A percentile compares a stretch with the other conserved stretches of the same genome.
These are phyloP conservation scores for Lepidiolamprologus cunningtoni DNA, from an alignment of 2,113 vertebrate species.

Conservation along the genomic window DNA sequence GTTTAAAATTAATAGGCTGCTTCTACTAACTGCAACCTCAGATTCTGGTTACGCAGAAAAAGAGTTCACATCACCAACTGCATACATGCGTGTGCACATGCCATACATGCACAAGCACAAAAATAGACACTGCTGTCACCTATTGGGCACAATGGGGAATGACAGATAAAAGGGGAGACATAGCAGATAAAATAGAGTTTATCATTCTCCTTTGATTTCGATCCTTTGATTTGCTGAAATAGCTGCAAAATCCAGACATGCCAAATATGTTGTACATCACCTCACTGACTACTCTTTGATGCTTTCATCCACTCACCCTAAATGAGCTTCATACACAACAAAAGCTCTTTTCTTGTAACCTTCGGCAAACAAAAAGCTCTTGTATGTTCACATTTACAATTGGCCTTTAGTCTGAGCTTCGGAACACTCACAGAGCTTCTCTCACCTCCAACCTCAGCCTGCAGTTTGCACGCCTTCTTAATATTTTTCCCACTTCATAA, in stretches of 20 bases:
- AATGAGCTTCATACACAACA: background rate
- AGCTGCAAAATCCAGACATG: background rate
- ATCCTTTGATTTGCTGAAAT: background rate
- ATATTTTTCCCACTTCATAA: background rate
- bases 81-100: background rate
- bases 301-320: background rate
- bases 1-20: background rate
- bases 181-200: background rate
- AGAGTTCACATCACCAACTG: background rate
- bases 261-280: background rate
- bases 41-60: background rate
- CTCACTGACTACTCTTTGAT: background rate
- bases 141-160: background rate
- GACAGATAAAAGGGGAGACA: background rate
- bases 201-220: background rate
- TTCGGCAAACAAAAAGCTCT: background rate
- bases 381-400: constrained; percentile 7
- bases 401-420: background rate
- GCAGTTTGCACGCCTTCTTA: background rate
- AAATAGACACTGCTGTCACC: constrained; percentile 26
- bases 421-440: background rate
- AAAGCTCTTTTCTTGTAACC: constrained; percentile 7
- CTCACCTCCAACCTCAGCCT: background rate
- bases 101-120: background rate
- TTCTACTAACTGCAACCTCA: background rate